Evolutionary conservation across 2,113 vertebrate genomes (phyloP).

Genomic region (Pionites leucogaster): DNA sequence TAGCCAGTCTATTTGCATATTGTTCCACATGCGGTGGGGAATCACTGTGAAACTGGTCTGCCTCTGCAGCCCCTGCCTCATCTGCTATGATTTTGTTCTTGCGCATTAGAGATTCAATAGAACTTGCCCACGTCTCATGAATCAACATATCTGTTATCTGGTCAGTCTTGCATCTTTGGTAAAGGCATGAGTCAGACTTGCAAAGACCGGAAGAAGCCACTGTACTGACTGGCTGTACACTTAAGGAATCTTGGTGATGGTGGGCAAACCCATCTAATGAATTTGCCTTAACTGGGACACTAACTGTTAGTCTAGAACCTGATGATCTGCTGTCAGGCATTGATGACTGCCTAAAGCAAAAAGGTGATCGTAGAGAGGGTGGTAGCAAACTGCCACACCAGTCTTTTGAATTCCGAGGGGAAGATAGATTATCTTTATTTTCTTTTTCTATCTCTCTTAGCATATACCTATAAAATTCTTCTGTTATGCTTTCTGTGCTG

Average conservation of each 20-base stretch:
- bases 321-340: conserved; percentile 87
- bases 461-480: conserved; percentile 97
- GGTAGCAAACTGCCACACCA: conserved; percentile 85
- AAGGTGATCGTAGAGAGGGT: conserved; percentile 79
- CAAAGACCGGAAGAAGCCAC: conserved; percentile 85
- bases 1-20: conserved; percentile 79
- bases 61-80: conserved; percentile 73
- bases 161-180: conserved; percentile 86
- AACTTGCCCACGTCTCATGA: conserved; percentile 93
- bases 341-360: conserved; percentile 91
- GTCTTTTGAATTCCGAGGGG: conserved; percentile 83
- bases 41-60: conserved; percentile 67
- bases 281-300: conserved; percentile 89
- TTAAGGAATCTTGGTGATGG: conserved; percentile 81
- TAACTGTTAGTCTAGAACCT: conserved; percentile 86
- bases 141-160: conserved; percentile 94
- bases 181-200: conserved; percentile 95
- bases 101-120: conserved; percentile 94
- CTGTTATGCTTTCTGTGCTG: conserved; percentile 97
- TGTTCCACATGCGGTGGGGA: conserved; percentile 79
- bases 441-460: conserved; percentile 91
- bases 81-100: conserved; percentile 95
- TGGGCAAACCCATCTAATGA: conserved; percentile 91
- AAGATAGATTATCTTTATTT: conserved; percentile 75
- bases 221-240: conserved; percentile 75